Conservation (phyloP, 2,888 invertebrate genomes). For the Gnatocerus cornutus region DNA sequence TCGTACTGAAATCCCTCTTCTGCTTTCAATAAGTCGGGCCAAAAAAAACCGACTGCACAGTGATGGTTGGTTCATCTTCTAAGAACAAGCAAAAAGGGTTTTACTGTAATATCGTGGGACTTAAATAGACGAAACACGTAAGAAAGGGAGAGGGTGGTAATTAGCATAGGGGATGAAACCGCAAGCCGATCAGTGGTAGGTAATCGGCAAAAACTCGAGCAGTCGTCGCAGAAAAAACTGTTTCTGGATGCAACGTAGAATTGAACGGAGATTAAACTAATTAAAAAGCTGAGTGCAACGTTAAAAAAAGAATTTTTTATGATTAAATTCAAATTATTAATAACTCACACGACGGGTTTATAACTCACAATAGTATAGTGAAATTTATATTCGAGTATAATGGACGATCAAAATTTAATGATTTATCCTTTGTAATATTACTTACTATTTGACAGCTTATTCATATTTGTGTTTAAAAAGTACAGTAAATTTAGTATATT, state of each 20-base stretch:
- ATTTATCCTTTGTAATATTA: too few species aligned
- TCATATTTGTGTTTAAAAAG: too few species aligned
- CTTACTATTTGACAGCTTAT: too few species aligned
- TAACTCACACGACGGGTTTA: too few species aligned
- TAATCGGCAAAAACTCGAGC: slow-evolving; percentile 20
- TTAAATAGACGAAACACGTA: slow-evolving; percentile 38
- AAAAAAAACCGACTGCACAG: slow-evolving; percentile 27
- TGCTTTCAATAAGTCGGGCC: slow-evolving; percentile 39
- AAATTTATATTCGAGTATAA: too few species aligned
- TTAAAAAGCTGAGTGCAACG: too few species aligned
- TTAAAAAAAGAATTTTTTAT: too few species aligned
- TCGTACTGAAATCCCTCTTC: slow-evolving; percentile 31
- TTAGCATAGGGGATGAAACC: slow-evolving; percentile 20
- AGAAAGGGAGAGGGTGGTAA: slow-evolving; percentile 5
- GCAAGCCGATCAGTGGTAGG: slow-evolving; percentile 16
- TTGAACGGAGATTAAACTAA: not conserved
- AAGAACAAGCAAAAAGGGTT: slow-evolving; percentile 47
- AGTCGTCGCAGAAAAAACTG: too few species aligned
- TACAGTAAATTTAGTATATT: too few species aligned
- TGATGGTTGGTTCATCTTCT: slow-evolving; percentile 31
- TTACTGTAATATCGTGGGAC: slow-evolving; percentile 45
- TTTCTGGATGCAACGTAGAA: slow-evolving; percentile 1
- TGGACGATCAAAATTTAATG: too few species aligned
- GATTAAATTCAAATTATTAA: too few species aligned
- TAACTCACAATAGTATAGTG: too few species aligned